Evolutionary conservation across 2,888 invertebrate genomes (phyloP).

Genomic region (Polymixis lichenea): DNA sequence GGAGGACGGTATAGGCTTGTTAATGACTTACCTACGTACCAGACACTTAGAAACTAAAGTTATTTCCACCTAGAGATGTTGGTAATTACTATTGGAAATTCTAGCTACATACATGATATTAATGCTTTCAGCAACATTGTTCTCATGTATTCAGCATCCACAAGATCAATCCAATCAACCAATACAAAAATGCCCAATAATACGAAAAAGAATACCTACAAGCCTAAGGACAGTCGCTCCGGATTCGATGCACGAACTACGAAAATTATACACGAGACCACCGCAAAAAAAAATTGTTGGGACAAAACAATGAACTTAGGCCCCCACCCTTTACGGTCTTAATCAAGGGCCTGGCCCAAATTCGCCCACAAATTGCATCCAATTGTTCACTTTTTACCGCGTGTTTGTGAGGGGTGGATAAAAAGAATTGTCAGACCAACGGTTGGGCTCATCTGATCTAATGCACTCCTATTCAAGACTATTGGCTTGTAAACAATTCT

Average conservation of each 20-base stretch:
- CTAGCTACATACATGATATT: too few relatives aligned
- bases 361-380: conserved; percentile 90
- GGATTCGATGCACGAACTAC: conserved; percentile 79
- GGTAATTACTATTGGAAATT: too few relatives aligned
- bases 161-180: conserved; percentile 16
- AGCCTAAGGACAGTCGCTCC: conserved; percentile 72
- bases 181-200: conserved; percentile 34
- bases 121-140: not conserved
- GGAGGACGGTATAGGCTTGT: too few relatives aligned
- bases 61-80: too few relatives aligned
- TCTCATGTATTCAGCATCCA: conserved; percentile 3
- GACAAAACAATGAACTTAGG: conserved; percentile 84
- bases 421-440: conserved; percentile 79
- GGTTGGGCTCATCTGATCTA: conserved; percentile 79
- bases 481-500: conserved; percentile 82
- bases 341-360: conserved; percentile 88
- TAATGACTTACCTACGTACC: too few relatives aligned
- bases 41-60: too few relatives aligned
- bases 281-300: conserved; percentile 81
- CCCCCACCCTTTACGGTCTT: conserved; percentile 80
- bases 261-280: conserved; percentile 79
- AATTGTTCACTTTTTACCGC: conserved; percentile 90
- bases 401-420: conserved; percentile 79
- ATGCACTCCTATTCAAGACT: conserved; percentile 81
- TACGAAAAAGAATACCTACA: conserved; percentile 55